Evolutionary conservation across 2,113 vertebrate species (phyloP).

Genomic region (Peromyscus polionotus): DNA sequence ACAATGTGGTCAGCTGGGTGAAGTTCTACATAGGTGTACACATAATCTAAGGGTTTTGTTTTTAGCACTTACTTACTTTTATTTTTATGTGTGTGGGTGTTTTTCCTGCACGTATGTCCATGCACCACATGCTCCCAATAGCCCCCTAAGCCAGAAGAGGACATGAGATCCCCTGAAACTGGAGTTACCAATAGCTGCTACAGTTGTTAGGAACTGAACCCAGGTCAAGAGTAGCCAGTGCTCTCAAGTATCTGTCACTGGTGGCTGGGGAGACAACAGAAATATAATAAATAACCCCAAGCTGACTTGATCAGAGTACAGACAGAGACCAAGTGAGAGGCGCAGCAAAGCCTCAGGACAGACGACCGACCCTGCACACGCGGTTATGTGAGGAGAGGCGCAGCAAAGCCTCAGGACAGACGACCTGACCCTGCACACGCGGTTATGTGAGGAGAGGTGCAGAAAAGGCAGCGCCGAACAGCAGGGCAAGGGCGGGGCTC

Average conservation of each 20-base stretch:
- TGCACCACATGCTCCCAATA: background rate
- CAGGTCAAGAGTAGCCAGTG: background rate
- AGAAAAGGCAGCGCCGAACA: background rate
- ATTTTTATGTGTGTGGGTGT: background rate
- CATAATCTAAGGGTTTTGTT: background rate
- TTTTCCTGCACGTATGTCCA: background rate
- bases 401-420: background rate
- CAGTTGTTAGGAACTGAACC: background rate
- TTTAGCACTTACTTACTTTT: background rate
- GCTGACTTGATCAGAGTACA: background rate
- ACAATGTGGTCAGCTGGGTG: background rate
- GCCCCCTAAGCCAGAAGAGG: background rate
- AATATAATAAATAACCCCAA: background rate
- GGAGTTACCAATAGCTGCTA: background rate
- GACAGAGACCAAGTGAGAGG: background rate
- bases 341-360: background rate
- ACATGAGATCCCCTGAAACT: background rate
- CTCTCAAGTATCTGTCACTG: background rate
- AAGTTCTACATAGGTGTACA: slow-evolving; percentile 10
- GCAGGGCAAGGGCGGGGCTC: background rate
- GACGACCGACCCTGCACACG: background rate
- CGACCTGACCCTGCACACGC: background rate
- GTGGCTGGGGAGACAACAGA: background rate
- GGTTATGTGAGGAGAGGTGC: background rate
- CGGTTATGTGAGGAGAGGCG: background rate